Conservation (phyloP, 2,113 vertebrate genomes). For the Capreolus pygargus region DNA sequence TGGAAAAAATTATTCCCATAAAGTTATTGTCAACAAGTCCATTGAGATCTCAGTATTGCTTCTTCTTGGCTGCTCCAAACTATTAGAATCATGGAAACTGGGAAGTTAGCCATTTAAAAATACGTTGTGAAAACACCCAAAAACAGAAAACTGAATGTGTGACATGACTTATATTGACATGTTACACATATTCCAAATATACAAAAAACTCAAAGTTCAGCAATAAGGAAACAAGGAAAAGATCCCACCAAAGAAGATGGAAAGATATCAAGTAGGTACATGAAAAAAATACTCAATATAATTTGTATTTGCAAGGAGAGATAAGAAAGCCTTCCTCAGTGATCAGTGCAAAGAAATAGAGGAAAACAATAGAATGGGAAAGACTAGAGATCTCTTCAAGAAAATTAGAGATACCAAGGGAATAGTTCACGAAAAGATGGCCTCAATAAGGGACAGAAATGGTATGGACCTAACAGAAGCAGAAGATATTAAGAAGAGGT, state of each 20-base stretch:
- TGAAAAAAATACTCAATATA: not conserved
- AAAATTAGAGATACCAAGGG: not conserved
- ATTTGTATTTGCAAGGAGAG: not conserved
- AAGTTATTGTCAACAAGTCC: conserved; percentile 88
- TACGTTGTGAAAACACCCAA: not conserved
- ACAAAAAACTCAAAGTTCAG: not conserved
- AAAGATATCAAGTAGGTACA: not conserved
- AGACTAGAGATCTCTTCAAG: not conserved
- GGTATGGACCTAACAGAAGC: not conserved
- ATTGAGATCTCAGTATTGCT: conserved; percentile 91
- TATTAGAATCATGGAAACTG: conserved; percentile 83
- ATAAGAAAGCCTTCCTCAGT: not conserved
- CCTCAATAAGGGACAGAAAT: not conserved
- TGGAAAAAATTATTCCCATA: conserved; percentile 80
- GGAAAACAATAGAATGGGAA: not conserved
- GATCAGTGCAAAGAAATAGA: not conserved
- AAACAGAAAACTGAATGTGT: not conserved
- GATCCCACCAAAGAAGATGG: not conserved
- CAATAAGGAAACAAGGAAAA: not conserved
- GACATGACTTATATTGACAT: not conserved
- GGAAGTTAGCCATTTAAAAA: not conserved
- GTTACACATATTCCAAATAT: not conserved
- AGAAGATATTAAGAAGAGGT: not conserved
- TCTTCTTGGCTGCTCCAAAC: conserved; percentile 87
- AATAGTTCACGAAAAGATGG: not conserved